Conservation (phyloP, 2,888 invertebrate species). For the Pheosia gnoma region DNA sequence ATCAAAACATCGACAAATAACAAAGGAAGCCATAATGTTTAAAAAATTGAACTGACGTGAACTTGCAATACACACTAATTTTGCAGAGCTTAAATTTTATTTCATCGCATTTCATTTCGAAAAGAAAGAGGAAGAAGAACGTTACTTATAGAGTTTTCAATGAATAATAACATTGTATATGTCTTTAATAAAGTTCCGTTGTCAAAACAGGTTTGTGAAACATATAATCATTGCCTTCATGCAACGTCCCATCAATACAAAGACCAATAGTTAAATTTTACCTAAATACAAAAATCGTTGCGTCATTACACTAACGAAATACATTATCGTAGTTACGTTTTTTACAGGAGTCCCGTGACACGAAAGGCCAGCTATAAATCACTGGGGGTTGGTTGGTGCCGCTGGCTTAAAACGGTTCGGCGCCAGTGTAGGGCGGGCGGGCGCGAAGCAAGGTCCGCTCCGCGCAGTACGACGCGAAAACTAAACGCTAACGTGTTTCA, state of each 20-base stretch:
- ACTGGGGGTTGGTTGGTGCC: slow-evolving; percentile 58
- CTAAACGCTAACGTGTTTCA: slow-evolving; percentile 45
- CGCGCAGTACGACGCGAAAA: slow-evolving; percentile 21
- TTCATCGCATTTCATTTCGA: too few species aligned
- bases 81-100: too few species aligned
- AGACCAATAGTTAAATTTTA: slow-evolving; percentile 15
- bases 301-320: slow-evolving; percentile 57
- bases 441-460: slow-evolving; percentile 53
- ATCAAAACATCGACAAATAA: too few species aligned
- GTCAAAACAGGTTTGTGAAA: not conserved
- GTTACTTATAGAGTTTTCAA: too few species aligned
- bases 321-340: slow-evolving; percentile 63
- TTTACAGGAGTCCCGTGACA: slow-evolving; percentile 65
- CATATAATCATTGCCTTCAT: not conserved
- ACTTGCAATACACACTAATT: too few species aligned
- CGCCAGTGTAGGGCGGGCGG: slow-evolving; percentile 71
- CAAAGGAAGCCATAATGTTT: too few species aligned
- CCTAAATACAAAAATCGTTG: slow-evolving; percentile 40
- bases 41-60: too few species aligned
- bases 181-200: not conserved
- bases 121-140: too few species aligned
- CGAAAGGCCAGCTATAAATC: slow-evolving; percentile 70
- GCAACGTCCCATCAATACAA: not conserved
- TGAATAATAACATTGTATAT: not conserved
- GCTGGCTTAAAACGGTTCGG: slow-evolving; percentile 34